These are phyloP conservation scores for Rhizoglyphus robini DNA, from an alignment of 1,140 invertebrate genomes.

Conservation along the genomic window DNA sequence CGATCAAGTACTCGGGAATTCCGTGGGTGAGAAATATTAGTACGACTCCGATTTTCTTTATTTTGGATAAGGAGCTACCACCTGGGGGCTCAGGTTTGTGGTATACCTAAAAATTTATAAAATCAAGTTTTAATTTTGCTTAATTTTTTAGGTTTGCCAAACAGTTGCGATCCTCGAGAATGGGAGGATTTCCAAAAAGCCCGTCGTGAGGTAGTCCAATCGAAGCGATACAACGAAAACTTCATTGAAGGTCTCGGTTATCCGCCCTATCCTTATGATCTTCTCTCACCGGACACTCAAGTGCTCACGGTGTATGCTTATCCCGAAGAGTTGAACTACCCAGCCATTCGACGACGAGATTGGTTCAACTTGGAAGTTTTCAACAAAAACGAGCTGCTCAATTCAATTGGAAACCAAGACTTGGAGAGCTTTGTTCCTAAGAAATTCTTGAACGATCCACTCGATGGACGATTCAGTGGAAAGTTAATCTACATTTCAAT, in stretches of 20 bases:
- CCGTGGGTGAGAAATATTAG: background rate
- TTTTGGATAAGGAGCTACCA: background rate
- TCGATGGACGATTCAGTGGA: background rate
- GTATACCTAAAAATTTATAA: too few species aligned
- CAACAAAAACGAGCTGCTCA: background rate
- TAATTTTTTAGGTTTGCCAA: background rate
- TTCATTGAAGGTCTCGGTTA: background rate
- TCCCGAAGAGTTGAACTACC: conserved; percentile 17
- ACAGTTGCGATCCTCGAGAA: background rate
- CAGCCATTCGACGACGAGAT: background rate
- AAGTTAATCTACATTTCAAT: conserved; percentile 20
- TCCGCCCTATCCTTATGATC: background rate
- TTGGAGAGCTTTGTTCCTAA: background rate
- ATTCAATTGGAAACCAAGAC: too few species aligned
- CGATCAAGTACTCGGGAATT: background rate
- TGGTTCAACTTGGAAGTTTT: conserved; percentile 17
- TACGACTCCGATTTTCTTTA: background rate
- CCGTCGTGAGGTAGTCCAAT: background rate
- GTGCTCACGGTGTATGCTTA: conserved; percentile 13
- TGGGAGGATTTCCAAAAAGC: background rate
- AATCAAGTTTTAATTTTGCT: background rate
- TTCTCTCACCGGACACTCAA: background rate
- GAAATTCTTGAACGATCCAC: too few species aligned
- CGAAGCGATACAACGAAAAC: background rate
- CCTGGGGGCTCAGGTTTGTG: background rate